Percentiles rank a stretch among this genome's conserved stretches.
Evolutionary conservation across 2,888 invertebrate genomes (phyloP).

Genomic region (Drosophila demipolita): DNA sequence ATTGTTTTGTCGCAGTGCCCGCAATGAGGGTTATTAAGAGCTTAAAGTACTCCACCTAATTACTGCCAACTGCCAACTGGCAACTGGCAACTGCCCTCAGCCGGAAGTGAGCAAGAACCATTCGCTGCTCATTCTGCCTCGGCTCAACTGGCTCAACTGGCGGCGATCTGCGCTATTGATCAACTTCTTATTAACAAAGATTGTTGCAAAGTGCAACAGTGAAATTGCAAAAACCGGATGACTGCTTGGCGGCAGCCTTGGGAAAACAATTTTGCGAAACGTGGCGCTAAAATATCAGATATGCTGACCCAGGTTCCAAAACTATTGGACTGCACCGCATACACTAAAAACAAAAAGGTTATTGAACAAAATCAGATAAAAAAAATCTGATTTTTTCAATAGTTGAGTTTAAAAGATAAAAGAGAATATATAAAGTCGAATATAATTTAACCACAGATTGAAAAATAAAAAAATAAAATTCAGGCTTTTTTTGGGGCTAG

Average conservation of each 20-base stretch:
- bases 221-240: slow-evolving; percentile 52
- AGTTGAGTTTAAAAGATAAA: neutral
- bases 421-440: too few species aligned
- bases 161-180: slow-evolving; percentile 62
- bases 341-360: neutral
- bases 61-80: slow-evolving; percentile 35
- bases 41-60: slow-evolving; percentile 54
- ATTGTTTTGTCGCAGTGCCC: slow-evolving; percentile 23
- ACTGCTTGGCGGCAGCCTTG: slow-evolving; percentile 37
- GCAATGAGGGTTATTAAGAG: slow-evolving; percentile 33
- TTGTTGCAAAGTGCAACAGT: slow-evolving; percentile 46
- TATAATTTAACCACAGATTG: too few species aligned
- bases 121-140: slow-evolving; percentile 8
- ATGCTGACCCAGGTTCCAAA: slow-evolving; percentile 6
- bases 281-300: slow-evolving; percentile 64
- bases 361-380: too few species aligned
- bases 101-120: slow-evolving; percentile 53
- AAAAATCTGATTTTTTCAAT: too few species aligned
- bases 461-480: neutral
- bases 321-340: neutral
- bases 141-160: slow-evolving; percentile 28
- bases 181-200: slow-evolving; percentile 58
- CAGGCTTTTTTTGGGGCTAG: neutral
- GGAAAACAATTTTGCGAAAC: slow-evolving; percentile 57
- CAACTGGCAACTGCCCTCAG: slow-evolving; percentile 18